Evolutionary conservation across 1,140 invertebrate species (phyloP), one percentile per base, ranked within the genome.

Genomic region (Triops longicaudatus): DNA sequence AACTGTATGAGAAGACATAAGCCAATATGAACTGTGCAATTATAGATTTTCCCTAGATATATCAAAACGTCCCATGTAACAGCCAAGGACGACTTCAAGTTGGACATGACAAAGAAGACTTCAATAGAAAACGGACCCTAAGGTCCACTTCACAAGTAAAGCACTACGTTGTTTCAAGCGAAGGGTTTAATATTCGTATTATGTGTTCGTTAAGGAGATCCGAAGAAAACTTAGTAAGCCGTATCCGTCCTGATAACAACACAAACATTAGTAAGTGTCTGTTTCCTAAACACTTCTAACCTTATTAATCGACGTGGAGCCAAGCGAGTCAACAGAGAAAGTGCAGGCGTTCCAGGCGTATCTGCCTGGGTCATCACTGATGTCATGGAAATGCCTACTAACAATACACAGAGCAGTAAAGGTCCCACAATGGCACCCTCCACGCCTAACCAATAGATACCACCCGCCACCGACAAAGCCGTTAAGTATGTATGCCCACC

Each of bases 401-500:
- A 89, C 0, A 95, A 87, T 74, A 90, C 91, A 82, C 97, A 99
- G 0, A 99, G 86, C 26, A 99, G 86, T 1, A 99, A 87, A 0
- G 98, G 97, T 0, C 98, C 98, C 79, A 99, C 92, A 77, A 99
- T 94, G 0, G 96, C 97, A 0, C 98, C 98, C 86, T 99, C 94
- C 72, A 97, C 89, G 0, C 98, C 98, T 76, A 98, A 86, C 86
- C 94, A 98, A 83, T 98, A 97, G 79, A 99, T 94, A 44, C 98
- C 98, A n/a, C 98, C 97, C 11, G 96, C 96, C 81, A 99, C 97
- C 0, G 97, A 94, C 42, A 99, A 85, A 41, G 96, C 97, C n/a
- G 97, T 99, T 37, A 99, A 88, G 86, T 99, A 99, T 0, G 98
- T 97, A 88, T 99, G 97, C 28, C 96, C 95, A 12, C 93, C 94